Conservation (phyloP, 2,113 vertebrate species). For the Thamnaconus septentrionalis region DNA sequence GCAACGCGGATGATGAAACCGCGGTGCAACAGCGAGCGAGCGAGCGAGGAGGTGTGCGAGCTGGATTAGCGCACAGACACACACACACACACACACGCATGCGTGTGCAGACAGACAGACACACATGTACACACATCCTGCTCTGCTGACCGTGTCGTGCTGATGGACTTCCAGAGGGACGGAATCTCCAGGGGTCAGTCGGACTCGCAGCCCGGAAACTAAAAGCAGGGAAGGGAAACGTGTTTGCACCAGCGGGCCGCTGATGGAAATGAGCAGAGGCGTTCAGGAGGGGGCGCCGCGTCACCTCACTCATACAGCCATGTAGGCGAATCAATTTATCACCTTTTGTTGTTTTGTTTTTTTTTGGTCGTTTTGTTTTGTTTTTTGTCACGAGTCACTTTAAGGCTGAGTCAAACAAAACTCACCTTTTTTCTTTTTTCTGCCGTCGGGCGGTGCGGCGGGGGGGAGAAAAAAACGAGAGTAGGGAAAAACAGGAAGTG, state of each 20-base stretch:
- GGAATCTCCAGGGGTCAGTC: constrained; percentile 41
- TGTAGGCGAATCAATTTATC: constrained; percentile 58
- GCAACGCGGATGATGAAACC: constrained; percentile 74
- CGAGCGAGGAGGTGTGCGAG: constrained; percentile 32
- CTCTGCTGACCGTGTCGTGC: constrained; percentile 61
- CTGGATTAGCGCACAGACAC: constrained; percentile 51
- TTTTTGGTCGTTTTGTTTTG: constrained; percentile 3
- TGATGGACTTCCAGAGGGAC: constrained; percentile 54
- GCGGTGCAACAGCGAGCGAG: constrained; percentile 63
- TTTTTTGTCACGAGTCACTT: constrained; percentile 43
- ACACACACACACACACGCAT: constrained; percentile 1
- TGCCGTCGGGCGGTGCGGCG: too few species aligned
- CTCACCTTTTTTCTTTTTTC: constrained; percentile 16
- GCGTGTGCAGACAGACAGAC: constrained; percentile 21
- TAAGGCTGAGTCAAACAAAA: constrained; percentile 21
- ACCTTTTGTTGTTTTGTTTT: not conserved
- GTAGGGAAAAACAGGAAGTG: not conserved
- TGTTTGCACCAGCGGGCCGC: constrained; percentile 29
- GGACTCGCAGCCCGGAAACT: constrained; percentile 26
- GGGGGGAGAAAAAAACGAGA: constrained; percentile 19
- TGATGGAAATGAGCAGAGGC: constrained; percentile 44
- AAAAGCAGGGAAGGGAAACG: not conserved
- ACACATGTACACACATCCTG: constrained; percentile 36
- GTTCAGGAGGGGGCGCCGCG: constrained; percentile 44
- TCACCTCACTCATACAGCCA: constrained; percentile 57